Evolutionary conservation across 2,113 vertebrate species (phyloP).

Genomic region (Oenanthe oenanthe): DNA sequence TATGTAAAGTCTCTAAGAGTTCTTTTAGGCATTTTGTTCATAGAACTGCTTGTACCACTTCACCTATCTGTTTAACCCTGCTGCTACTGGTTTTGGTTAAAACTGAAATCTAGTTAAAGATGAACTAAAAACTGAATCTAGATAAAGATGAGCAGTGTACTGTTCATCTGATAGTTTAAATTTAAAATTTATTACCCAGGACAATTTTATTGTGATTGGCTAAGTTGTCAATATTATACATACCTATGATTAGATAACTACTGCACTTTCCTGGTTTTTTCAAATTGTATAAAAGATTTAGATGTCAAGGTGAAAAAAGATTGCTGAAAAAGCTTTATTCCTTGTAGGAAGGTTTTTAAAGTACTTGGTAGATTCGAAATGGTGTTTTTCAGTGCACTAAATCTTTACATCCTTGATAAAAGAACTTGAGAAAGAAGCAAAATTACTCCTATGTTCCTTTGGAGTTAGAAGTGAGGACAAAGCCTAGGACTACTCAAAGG

Average conservation of each 20-base stretch:
- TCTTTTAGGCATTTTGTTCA: not conserved
- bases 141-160: not conserved
- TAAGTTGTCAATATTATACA: not conserved
- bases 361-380: not conserved
- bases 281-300: not conserved
- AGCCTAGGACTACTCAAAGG: not conserved
- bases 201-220: not conserved
- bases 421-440: not conserved
- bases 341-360: not conserved
- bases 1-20: not conserved
- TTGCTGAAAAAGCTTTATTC: not conserved
- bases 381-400: not conserved
- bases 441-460: not conserved
- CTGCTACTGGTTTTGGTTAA: constrained; percentile 9
- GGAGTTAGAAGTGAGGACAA: not conserved
- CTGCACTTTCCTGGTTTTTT: not conserved
- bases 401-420: not conserved
- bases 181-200: not conserved
- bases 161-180: not conserved
- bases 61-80: not conserved
- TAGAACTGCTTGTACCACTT: not conserved
- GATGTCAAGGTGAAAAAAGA: not conserved
- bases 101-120: not conserved
- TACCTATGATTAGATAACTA: not conserved
- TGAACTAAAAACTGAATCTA: not conserved